Evolutionary conservation across 2,888 invertebrate species (phyloP), one percentile per base, ranked within the genome.

Genomic region (Druceiella hillmani): DNA sequence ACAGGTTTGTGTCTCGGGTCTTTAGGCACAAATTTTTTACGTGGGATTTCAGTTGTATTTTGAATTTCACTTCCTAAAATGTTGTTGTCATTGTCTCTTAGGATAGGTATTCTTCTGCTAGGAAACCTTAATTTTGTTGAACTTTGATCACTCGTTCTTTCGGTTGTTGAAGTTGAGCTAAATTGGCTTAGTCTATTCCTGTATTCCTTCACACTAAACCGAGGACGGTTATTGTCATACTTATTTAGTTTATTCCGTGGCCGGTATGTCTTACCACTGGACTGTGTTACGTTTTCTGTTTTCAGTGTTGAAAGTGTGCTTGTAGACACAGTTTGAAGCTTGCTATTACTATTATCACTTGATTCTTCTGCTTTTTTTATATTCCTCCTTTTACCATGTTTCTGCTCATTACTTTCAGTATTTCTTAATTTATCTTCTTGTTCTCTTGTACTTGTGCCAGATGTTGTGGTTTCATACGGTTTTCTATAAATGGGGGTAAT

Each of bases 151-250:
- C 44, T 42, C 0, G 46, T 33, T 7, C 12, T 12, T 44, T 71
- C 70, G 11, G 68, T 66, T 13, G 66, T 64, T 33, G 63, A 64
- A 4, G 76, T 72, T 0, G 77, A 74, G 1, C 75, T 72, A 38
- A 58, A 56, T 41, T 61, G 60, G 49, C 75, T 78, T 33, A 83
- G 57, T 42, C 82, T 66, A 48, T 74, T 82, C 53, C 79, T 78
- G 55, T 85, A 85, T 46, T 86, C 85, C 58, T 85, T 85, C 3
- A 86, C 79, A 53, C 84, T 87, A 56, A 86, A 86, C 46, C 81
- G 67, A 2, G 85, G 85, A 34, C 86, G 65, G 33, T 79, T 80
- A 24, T 71, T 75, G 38, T 76, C 64, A 44, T 69, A 77, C 56
- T 77, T 81, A 49, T 65, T 74, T 40, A 54, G 67, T 43, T 67